phyloP scores from a whole-genome alignment of 1,140 invertebrate genomes.

The Leptonema lineaticorne region DNA sequence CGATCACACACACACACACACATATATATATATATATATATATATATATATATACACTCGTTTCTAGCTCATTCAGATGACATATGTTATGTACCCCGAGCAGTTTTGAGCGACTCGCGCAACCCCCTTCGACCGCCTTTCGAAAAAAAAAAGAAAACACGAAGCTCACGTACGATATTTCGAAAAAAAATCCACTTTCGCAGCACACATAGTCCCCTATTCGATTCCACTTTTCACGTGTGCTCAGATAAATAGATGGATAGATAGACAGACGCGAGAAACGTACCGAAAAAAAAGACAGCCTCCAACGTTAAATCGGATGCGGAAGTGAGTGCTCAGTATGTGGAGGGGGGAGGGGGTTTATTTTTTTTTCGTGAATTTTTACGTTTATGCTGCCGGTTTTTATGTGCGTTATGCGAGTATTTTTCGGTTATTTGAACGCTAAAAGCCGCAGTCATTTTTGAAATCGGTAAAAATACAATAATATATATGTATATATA shows the following conservation, averaged over 20 bases:
- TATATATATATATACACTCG: no score
- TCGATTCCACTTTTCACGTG: not conserved
- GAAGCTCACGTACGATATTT: not conserved
- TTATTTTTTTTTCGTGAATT: no score
- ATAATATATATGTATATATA: no score
- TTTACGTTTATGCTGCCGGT: no score
- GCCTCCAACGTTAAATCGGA: not conserved
- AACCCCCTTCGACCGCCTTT: not conserved
- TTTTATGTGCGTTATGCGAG: not conserved
- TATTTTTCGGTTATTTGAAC: not conserved
- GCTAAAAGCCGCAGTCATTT: not conserved
- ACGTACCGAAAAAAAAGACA: not conserved
- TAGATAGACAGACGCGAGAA: no score
- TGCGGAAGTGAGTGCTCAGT: not conserved
- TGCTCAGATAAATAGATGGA: no score
- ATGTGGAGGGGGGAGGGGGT: no score
- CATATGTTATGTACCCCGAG: conserved; percentile 13
- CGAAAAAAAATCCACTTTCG: not conserved
- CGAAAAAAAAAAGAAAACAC: not conserved
- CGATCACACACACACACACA: no score
- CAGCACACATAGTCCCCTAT: not conserved
- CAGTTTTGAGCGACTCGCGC: not conserved
- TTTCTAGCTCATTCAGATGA: conserved; percentile 7
- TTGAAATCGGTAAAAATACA: no score
- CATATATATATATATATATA: no score